phyloP scores from a whole-genome alignment of 2,888 invertebrate species.

The Eupsilia transversa region DNA sequence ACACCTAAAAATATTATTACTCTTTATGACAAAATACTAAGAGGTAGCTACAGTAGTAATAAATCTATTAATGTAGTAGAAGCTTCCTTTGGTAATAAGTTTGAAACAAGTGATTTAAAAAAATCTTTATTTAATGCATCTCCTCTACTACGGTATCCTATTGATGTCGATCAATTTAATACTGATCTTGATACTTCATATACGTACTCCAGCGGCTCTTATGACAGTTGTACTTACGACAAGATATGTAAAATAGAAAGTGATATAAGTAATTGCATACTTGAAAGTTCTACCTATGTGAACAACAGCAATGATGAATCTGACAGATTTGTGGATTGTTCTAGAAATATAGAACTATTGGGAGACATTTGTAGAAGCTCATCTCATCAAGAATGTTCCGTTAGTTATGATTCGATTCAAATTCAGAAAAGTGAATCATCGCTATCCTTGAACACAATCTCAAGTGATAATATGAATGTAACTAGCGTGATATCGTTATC shows the following conservation, averaged over 20 bases:
- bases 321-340: neutral
- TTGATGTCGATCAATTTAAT: conserved; percentile 8
- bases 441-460: conserved; percentile 67
- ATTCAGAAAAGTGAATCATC: conserved; percentile 72
- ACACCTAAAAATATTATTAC: conserved; percentile 19
- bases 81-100: neutral
- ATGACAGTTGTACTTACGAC: neutral
- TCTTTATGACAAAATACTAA: conserved; percentile 26
- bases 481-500: conserved; percentile 70
- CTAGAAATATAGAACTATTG: neutral
- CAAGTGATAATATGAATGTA: conserved; percentile 56
- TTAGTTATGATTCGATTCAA: conserved; percentile 69
- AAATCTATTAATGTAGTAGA: conserved; percentile 14
- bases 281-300: neutral
- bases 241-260: conserved; percentile 10
- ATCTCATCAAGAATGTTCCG: conserved; percentile 29
- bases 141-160: neutral
- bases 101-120: conserved; percentile 29
- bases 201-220: conserved; percentile 6
- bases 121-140: neutral
- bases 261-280: conserved; percentile 1
- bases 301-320: conserved; percentile 15
- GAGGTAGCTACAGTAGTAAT: conserved; percentile 27
- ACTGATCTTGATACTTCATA: conserved; percentile 12
- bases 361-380: neutral